Base-by-base conservation (phyloP, 2,113 vertebrate genomes). In the Myrmecophaga tridactyla region DNA sequence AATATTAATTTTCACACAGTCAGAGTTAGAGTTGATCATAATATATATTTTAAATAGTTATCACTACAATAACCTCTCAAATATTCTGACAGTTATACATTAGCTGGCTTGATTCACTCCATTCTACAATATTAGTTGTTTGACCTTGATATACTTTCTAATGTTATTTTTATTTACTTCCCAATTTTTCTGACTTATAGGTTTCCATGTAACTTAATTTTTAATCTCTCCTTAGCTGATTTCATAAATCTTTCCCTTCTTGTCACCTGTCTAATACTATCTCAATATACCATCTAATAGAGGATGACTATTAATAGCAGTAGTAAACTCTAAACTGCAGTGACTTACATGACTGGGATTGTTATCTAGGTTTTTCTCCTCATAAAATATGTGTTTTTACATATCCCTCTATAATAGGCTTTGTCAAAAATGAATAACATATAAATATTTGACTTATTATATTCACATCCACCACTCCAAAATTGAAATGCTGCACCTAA, bases 381-480 rank as follows among this genome's bases (percentile, higher is more conserved):
- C 20, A 60, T 97, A 96, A 97, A 97, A 95, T 94, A 85, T 48
- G 48, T 89, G 62, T 62, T 53, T 97, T 93, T 69, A 83, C 87
- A 27, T 95, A 63, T 96, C 67, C 53, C 78, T 97, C n/a, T 58
- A 91, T 70, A 96, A 96, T 92, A 96, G 83, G 46, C 75, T 91
- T 96, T 97, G 92, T 96, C 96, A 92, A 96, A 96, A 97, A 80
- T 69, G 60, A 93, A 85, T 8, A 67, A 70, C 51, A 56, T 92
- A 96, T 94, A 97, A 95, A 96, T 97, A 97, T 94, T 97, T 97
- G 94, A 97, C 97, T 97, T 97, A 97, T 94, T 87, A 51, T 20
- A 76, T 69, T 89, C 31, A 70, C 75, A 89, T 86, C 75, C 65
- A 77, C 31, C 86, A 72, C 53, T 93, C 90, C 34, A 13, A 96